Percentiles rank a stretch among this genome's conserved stretches.
Conservation (phyloP, 2,113 vertebrate genomes). For the Pao palembangensis region DNA sequence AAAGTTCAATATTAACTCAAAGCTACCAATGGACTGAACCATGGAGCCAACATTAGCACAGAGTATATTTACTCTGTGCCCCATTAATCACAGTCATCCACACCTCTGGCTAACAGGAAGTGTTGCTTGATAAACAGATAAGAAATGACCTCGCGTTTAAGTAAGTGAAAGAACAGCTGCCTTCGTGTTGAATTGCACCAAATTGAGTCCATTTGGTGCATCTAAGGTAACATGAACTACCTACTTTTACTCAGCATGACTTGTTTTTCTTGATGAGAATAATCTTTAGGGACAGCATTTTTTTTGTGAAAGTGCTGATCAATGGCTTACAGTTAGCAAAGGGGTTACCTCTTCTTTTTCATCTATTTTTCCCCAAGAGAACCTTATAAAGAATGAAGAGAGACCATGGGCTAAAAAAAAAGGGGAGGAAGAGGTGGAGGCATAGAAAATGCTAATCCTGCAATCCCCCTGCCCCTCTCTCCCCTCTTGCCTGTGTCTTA, state of each 20-base stretch:
- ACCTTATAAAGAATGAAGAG: conserved; percentile 47
- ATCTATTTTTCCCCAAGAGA: conserved; percentile 53
- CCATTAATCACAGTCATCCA: conserved; percentile 69
- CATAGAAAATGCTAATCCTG: conserved; percentile 70
- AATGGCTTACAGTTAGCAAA: conserved; percentile 63
- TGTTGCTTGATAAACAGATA: conserved; percentile 54
- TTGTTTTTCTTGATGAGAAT: conserved; percentile 25
- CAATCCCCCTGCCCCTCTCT: conserved; percentile 25
- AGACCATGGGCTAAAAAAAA: conserved; percentile 42
- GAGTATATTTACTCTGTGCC: conserved; percentile 67
- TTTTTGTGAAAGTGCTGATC: conserved; percentile 64
- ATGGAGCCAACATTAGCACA: conserved; percentile 57
- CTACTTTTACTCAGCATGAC: conserved; percentile 20
- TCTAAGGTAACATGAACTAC: conserved; percentile 30
- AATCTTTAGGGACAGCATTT: conserved; percentile 24
- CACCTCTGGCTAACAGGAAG: conserved; percentile 57
- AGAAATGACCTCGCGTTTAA: conserved; percentile 43
- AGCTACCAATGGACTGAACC: conserved; percentile 27
- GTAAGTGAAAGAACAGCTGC: conserved; percentile 28
- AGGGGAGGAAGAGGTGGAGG: conserved; percentile 52
- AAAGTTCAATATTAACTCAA: conserved; percentile 67
- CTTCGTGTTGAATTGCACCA: conserved; percentile 2
- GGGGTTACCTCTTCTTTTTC: conserved; percentile 66
- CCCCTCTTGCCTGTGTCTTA: conserved; percentile 56
- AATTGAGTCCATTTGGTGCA: conserved; percentile 5